Conservation (phyloP, 2,797 vertebrate species). For the Myotis planiceps region DNA sequence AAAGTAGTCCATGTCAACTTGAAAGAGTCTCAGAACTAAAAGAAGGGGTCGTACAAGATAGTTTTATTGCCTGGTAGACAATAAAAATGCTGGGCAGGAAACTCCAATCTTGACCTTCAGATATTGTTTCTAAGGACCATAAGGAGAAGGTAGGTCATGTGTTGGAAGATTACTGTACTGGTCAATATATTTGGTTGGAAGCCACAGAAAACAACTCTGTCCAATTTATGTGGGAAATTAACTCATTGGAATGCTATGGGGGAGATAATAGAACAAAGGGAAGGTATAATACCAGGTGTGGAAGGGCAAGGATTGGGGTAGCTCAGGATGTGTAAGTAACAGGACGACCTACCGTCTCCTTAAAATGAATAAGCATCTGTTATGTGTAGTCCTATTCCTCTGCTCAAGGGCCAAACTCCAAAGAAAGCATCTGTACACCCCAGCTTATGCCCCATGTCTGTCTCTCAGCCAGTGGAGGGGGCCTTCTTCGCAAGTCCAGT, state of each 20-base stretch:
- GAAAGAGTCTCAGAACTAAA: neutral
- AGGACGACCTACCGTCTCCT: neutral
- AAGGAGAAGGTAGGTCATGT: neutral
- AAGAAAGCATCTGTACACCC: neutral
- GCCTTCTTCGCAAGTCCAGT: neutral
- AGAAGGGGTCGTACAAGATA: neutral
- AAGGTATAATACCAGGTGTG: neutral
- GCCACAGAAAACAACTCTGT: neutral
- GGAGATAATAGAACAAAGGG: neutral
- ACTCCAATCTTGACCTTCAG: neutral
- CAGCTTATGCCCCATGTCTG: neutral
- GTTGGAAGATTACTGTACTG: neutral
- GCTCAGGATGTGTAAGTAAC: neutral
- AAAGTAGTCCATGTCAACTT: neutral
- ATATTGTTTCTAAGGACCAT: neutral
- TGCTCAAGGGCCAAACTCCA: neutral
- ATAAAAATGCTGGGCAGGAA: conserved; percentile 17
- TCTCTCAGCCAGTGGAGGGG: neutral
- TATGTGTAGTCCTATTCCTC: neutral
- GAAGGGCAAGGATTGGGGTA: neutral
- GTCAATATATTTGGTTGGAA: neutral
- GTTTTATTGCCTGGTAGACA: neutral
- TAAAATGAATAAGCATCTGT: neutral
- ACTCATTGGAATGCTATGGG: neutral
- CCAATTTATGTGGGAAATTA: neutral